Conservation (phyloP, 2,113 vertebrate species). For the Antechinus flavipes region DNA sequence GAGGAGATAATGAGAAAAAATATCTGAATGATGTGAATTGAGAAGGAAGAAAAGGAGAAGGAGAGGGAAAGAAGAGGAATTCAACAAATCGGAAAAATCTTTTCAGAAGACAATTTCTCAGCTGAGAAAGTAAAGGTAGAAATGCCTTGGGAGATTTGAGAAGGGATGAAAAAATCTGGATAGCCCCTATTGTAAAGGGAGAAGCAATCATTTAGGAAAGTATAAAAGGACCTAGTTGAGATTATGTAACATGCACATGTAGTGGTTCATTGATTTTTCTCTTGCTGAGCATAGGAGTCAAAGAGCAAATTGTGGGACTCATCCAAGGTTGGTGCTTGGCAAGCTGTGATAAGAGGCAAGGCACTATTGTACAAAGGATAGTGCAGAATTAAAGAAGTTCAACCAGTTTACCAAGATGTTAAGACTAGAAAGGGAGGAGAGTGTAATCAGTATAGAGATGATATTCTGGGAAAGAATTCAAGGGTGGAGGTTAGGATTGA, state of each 20-base stretch:
- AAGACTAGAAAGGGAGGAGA: not conserved
- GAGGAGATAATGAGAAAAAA: not conserved
- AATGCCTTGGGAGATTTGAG: not conserved
- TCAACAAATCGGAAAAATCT: not conserved
- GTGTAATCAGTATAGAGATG: not conserved
- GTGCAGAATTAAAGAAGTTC: not conserved
- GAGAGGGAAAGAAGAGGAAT: not conserved
- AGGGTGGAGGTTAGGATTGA: not conserved
- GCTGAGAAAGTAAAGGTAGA: not conserved
- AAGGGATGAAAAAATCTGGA: not conserved
- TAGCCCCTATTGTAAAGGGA: not conserved
- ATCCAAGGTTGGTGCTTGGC: too few species aligned
- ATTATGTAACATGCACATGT: not conserved
- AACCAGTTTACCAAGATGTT: not conserved
- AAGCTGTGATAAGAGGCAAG: not conserved
- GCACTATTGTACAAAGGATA: not conserved
- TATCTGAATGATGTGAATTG: not conserved
- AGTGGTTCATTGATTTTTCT: not conserved
- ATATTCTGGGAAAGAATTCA: not conserved
- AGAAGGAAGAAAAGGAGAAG: not conserved
- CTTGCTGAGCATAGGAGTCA: not conserved
- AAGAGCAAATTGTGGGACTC: not conserved
- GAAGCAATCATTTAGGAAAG: not conserved
- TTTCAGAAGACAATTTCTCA: not conserved
- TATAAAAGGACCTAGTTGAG: not conserved